These are phyloP conservation scores for Xenopus tropicalis DNA, from an alignment of 2,113 vertebrate species.

Conservation along the genomic window DNA sequence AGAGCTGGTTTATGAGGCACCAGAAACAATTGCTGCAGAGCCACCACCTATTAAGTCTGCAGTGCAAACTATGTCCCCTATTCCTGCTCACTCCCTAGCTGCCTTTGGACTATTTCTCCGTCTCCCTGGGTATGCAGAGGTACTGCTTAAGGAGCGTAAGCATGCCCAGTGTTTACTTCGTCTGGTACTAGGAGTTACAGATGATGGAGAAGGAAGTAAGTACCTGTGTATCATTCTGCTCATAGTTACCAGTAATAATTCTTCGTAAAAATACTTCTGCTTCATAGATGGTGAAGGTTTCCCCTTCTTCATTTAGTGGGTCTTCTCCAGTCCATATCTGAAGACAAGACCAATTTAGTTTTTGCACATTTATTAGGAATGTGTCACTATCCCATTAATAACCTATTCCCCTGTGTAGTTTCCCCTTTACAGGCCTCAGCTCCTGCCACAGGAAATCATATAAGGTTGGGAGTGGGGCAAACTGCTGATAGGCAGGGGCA, in stretches of 20 bases:
- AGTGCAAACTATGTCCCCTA: slow-evolving; percentile 95
- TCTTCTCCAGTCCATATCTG: too few species aligned
- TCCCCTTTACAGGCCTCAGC: too few species aligned
- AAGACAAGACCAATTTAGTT: too few species aligned
- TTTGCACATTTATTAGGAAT: too few species aligned
- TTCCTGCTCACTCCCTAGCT: slow-evolving; percentile 94
- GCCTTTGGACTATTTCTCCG: slow-evolving; percentile 96
- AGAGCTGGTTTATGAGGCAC: slow-evolving; percentile 93
- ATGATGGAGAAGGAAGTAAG: slow-evolving; percentile 98
- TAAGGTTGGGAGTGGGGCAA: too few species aligned
- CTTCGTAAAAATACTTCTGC: too few species aligned
- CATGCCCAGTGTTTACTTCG: slow-evolving; percentile 96
- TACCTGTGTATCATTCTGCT: slow-evolving; percentile 53
- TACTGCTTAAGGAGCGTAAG: slow-evolving; percentile 95
- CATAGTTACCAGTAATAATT: background rate
- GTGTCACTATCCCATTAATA: too few species aligned
- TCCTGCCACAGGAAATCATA: too few species aligned
- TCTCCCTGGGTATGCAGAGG: slow-evolving; percentile 95
- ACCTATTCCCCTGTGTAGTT: too few species aligned
- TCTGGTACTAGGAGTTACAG: slow-evolving; percentile 94
- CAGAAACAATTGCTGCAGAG: slow-evolving; percentile 89
- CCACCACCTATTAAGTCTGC: slow-evolving; percentile 90
- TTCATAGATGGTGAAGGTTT: too few species aligned
- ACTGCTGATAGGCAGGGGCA: too few species aligned
- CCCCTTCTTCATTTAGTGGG: too few species aligned